Conservation (phyloP, 1,140 invertebrate genomes). For the Diachasma alloeum region DNA sequence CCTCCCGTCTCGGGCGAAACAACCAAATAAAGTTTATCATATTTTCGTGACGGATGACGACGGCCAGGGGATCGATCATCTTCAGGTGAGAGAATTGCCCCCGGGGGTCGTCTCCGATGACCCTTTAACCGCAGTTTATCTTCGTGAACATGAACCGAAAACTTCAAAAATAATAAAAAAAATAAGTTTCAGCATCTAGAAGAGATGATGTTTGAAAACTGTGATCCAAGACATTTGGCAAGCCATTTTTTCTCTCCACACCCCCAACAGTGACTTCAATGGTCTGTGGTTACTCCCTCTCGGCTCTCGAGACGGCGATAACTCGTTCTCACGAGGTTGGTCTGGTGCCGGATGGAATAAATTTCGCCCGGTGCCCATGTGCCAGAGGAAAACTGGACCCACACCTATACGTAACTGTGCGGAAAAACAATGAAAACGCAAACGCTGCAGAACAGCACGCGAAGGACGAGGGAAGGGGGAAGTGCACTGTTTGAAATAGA, state of each 20-base stretch:
- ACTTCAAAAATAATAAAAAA: neutral
- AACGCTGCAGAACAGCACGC: neutral
- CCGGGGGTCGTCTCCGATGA: neutral
- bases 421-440: constrained; percentile 17
- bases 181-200: neutral
- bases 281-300: neutral
- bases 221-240: neutral
- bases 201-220: neutral
- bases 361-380: neutral
- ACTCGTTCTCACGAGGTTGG: constrained; percentile 8
- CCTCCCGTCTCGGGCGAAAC: neutral
- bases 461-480: neutral
- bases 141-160: too few relatives aligned
- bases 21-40: neutral
- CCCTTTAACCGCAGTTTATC: neutral
- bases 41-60: neutral
- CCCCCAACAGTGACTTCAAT: neutral
- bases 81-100: neutral
- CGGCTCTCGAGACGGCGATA: constrained; percentile 1
- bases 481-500: neutral
- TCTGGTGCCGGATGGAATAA: constrained; percentile 9
- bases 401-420: neutral
- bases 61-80: neutral
- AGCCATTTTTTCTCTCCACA: neutral
- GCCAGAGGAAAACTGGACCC: neutral